phyloP scores from a whole-genome alignment of 2,797 vertebrate genomes.

The Lithobates pipiens region DNA sequence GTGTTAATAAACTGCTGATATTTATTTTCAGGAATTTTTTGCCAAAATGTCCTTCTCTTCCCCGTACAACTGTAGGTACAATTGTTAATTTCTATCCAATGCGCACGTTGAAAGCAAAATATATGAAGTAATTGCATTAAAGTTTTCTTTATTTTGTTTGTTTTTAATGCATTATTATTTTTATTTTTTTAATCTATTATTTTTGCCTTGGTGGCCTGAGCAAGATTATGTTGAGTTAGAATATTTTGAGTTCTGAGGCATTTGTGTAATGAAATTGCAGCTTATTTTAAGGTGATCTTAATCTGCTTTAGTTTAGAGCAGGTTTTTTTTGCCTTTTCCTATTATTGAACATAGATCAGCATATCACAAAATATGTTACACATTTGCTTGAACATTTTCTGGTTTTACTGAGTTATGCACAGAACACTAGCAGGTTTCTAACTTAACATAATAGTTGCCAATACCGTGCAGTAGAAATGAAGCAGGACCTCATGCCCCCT shows the following conservation, averaged over 20 bases:
- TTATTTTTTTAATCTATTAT: constrained; percentile 61
- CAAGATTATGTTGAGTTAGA: constrained; percentile 84
- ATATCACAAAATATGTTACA: constrained; percentile 33
- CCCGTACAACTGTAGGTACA: constrained; percentile 93
- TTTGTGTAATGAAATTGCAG: constrained; percentile 36
- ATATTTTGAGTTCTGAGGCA: constrained; percentile 67
- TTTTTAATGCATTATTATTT: constrained; percentile 58
- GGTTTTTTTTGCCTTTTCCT: background rate
- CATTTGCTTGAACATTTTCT: constrained; percentile 13
- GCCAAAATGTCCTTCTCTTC: constrained; percentile 86
- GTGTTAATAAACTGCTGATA: constrained; percentile 85
- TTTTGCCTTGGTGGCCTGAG: constrained; percentile 73
- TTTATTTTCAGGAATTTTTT: constrained; percentile 91
- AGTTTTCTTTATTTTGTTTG: constrained; percentile 69
- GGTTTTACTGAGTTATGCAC: background rate
- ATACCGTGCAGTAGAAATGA: constrained; percentile 58
- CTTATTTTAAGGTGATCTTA: background rate
- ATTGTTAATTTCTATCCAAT: constrained; percentile 86
- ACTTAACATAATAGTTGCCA: constrained; percentile 80
- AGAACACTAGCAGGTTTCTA: constrained; percentile 76
- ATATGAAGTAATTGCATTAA: constrained; percentile 71
- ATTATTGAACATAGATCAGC: background rate
- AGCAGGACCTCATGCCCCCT: constrained; percentile 75
- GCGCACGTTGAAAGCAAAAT: constrained; percentile 82
- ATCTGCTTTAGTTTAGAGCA: background rate